Percentiles rank a stretch among this genome's conserved stretches.
phyloP scores from a whole-genome alignment of 53 echinoderm and acorn worm species.

The Pentamera pediparva region DNA sequence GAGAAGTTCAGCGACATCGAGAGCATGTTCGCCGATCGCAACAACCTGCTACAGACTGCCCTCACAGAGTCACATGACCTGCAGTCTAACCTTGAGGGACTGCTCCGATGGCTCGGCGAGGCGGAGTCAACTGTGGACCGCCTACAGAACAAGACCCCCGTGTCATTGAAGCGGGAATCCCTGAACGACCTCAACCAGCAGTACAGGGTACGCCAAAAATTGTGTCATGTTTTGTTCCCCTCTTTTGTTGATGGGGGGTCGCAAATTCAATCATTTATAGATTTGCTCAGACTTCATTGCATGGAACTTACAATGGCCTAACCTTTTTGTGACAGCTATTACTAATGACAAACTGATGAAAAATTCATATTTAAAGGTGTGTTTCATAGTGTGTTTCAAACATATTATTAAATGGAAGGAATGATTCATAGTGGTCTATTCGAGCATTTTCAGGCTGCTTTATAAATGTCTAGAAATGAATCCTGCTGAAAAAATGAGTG shows the following conservation, averaged over 20 bases:
- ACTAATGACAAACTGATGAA: neutral
- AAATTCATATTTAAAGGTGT: too few species aligned
- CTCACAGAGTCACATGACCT: conserved; percentile 84
- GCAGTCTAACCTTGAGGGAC: conserved; percentile 79
- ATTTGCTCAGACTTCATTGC: too few species aligned
- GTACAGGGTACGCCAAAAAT: conserved; percentile 79
- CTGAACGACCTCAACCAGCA: conserved; percentile 71
- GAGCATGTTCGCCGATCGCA: conserved; percentile 76
- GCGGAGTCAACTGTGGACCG: conserved; percentile 72
- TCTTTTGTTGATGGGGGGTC: too few species aligned
- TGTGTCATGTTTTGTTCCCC: too few species aligned
- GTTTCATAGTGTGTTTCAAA: too few species aligned
- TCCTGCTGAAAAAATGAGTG: too few species aligned
- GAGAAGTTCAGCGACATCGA: conserved; percentile 87
- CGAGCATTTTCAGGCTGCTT: too few species aligned
- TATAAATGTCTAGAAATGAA: too few species aligned
- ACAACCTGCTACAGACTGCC: conserved; percentile 86
- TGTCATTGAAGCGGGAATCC: conserved; percentile 69
- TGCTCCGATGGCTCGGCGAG: conserved; percentile 83
- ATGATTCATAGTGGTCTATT: too few species aligned
- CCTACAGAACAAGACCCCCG: conserved; percentile 67
- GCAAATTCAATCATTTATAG: too few species aligned
- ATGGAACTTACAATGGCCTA: too few species aligned
- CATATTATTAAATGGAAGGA: too few species aligned
- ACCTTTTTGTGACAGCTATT: neutral